Conservation (phyloP, 2,888 invertebrate genomes). For the Panzeria rudis region DNA sequence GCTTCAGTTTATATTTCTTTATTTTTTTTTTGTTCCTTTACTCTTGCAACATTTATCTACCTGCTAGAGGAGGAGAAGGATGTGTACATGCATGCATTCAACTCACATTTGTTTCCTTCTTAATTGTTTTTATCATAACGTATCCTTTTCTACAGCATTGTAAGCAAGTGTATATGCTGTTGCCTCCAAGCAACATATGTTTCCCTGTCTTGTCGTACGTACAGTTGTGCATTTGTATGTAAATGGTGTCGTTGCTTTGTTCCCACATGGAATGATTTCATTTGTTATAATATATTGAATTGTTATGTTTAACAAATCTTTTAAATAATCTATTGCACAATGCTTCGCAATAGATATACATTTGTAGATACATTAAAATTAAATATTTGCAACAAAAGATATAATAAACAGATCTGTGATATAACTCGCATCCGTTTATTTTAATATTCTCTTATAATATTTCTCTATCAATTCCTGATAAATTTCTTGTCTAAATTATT, state of each 20-base stretch:
- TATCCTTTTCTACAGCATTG: constrained; percentile 55
- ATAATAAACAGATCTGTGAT: background rate
- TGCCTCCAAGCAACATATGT: constrained; percentile 63
- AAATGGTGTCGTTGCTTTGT: constrained; percentile 39
- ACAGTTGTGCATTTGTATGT: background rate
- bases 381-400: background rate
- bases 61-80: constrained; percentile 3
- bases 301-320: constrained; percentile 37
- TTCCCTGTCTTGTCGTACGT: constrained; percentile 31
- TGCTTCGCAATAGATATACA: background rate
- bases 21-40: constrained; percentile 13
- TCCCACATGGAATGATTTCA: constrained; percentile 45
- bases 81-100: constrained; percentile 30
- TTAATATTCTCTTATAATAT: no score
- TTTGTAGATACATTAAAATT: background rate
- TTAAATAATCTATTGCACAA: constrained; percentile 31
- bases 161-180: constrained; percentile 33
- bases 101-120: constrained; percentile 59
- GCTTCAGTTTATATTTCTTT: constrained; percentile 4
- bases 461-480: no score
- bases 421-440: no score
- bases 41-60: background rate
- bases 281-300: constrained; percentile 62
- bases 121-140: constrained; percentile 61
- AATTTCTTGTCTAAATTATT: no score